Percentiles rank a stretch among this genome's conserved stretches.
phyloP scores from a whole-genome alignment of 2,113 vertebrate genomes.

The Todiramphus saurophagus region DNA sequence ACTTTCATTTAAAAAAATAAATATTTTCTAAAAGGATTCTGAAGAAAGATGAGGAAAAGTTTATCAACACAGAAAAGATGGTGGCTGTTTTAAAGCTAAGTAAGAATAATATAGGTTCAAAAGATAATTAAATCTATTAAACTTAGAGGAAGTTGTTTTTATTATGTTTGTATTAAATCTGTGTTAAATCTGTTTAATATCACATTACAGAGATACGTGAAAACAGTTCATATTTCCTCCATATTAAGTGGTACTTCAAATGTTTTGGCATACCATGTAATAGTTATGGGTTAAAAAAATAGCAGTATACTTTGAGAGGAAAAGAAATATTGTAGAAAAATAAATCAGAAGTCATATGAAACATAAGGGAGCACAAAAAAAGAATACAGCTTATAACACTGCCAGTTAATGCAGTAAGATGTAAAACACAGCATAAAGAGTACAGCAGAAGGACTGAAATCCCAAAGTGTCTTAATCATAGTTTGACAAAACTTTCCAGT shows the following conservation, averaged over 20 bases:
- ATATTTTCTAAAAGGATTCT: not conserved
- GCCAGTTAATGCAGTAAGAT: not conserved
- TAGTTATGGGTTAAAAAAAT: not conserved
- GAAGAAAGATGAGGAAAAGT: not conserved
- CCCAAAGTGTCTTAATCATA: not conserved
- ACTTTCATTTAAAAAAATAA: not conserved
- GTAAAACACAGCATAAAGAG: not conserved
- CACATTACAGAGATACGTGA: not conserved
- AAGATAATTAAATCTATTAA: not conserved
- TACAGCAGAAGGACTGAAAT: not conserved
- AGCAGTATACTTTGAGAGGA: not conserved
- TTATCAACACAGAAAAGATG: not conserved
- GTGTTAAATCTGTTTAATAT: not conserved
- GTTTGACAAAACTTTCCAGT: not conserved
- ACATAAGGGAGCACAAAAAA: not conserved
- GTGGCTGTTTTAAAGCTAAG: not conserved
- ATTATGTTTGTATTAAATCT: not conserved
- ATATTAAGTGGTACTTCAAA: not conserved
- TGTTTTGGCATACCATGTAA: not conserved
- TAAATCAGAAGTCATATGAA: not conserved
- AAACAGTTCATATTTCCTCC: not conserved
- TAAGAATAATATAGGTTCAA: not conserved
- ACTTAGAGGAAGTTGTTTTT: not conserved
- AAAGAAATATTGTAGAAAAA: not conserved
- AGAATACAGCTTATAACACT: not conserved